Base-by-base conservation (phyloP, 2,797 vertebrate genomes). In the Falco peregrinus region DNA sequence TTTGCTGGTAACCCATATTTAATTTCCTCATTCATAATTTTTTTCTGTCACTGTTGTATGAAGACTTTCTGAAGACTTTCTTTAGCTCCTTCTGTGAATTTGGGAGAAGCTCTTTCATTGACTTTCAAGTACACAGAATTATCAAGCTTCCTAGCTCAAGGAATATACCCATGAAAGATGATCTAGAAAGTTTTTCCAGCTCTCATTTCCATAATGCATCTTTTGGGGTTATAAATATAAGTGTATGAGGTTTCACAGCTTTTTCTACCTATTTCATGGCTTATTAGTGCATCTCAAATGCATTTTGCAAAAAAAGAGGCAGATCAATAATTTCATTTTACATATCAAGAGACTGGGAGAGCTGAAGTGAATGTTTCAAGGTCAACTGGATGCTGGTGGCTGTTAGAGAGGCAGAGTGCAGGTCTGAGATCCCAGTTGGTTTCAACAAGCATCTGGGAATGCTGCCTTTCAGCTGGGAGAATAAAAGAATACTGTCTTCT, bases 291-390 rank as follows among this genome's bases (percentile, higher is more conserved):
- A 80, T 85, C 71, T 87, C 41, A 89, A 95, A 92, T 57, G 41
- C 28, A 33, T 82, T 94, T 92, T 95, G 14, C 37, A 53, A 65
- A 95, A 95, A 85, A 60, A 96, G 9, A 60, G 18, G 16, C 3
- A 10, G 53, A 95, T 96, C 88, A 80, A 83, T 95, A 92, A 54
- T 84, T 92, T 53, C 45, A 89, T 89, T 96, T 95, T 96, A 50
- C 75, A 87, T 94, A 95, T 83, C 61, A 94, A 90, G 75, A 78
- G 57, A 47, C 31, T 61, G 37, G 35, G 35, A 73, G 21, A 82
- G 39, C 15, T 76, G 59, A 76, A 77, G 59, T 53, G 51, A 91
- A 53, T 89, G 82, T 76, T 91, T 67, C 81, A 92, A 96, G 74
- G 88, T 93, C 93, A 92, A 26, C 45, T 67, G 75, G 29, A 79